Percentiles rank a stretch among this genome's conserved stretches.
These are phyloP conservation scores for Hippocampus zosterae DNA, from an alignment of 2,113 vertebrate species.

Conservation along the genomic window DNA sequence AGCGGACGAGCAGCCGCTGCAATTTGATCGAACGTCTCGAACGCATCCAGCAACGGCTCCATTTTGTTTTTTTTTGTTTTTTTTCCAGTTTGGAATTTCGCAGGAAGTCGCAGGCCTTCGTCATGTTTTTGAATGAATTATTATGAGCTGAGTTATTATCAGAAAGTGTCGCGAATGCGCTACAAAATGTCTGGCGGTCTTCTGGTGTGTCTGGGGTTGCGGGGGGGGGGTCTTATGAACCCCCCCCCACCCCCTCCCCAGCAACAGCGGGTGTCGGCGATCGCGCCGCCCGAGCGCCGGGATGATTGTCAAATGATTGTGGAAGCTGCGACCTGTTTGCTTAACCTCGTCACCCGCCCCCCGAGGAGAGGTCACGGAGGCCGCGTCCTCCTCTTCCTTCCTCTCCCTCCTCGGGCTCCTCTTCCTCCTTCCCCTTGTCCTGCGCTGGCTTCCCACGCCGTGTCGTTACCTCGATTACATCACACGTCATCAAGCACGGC, in stretches of 20 bases:
- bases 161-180: too few species aligned
- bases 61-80: too few species aligned
- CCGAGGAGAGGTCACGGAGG: constrained; percentile 49
- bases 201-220: not conserved
- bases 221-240: not conserved
- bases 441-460: constrained; percentile 23
- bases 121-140: too few species aligned
- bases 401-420: not conserved
- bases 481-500: constrained; percentile 64
- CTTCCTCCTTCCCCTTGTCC: constrained; percentile 1
- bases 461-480: constrained; percentile 71
- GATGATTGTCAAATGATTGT: constrained; percentile 64
- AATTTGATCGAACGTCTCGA: too few species aligned
- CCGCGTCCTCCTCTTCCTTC: constrained; percentile 10
- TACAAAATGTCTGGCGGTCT: not conserved
- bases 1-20: too few species aligned
- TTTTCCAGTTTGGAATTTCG: too few species aligned
- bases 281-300: constrained; percentile 12
- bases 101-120: too few species aligned
- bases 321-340: constrained; percentile 65
- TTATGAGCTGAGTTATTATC: too few species aligned
- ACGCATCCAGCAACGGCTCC: too few species aligned
- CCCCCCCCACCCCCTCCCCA: constrained; percentile 23
- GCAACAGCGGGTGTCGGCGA: constrained; percentile 52
- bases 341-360: constrained; percentile 67